These are phyloP conservation scores for Spialia ferax DNA, from an alignment of 2,888 invertebrate species.

Conservation along the genomic window DNA sequence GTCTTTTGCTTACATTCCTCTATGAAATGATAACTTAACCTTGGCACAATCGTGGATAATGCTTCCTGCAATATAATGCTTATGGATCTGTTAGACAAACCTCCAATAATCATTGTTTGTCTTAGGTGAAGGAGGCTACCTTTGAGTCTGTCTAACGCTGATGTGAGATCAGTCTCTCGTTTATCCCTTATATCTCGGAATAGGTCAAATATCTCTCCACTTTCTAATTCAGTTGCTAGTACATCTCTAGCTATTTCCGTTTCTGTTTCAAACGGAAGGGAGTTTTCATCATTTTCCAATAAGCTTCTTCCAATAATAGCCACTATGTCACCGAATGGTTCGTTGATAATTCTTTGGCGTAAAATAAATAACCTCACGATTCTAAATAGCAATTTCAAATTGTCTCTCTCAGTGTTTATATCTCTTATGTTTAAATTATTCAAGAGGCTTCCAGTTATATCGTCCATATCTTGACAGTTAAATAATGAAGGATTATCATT, in stretches of 20 bases:
- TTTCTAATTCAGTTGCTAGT: background rate
- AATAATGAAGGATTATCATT: background rate
- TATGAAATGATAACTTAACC: background rate
- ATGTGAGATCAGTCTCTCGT: background rate
- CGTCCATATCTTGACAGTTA: background rate
- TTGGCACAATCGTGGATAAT: background rate
- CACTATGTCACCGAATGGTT: constrained; percentile 5
- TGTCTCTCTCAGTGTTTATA: background rate
- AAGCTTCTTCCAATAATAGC: background rate
- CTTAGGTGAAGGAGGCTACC: background rate
- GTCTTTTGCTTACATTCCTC: constrained; percentile 20
- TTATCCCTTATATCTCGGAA: background rate
- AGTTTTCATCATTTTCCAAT: background rate
- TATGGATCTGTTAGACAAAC: background rate
- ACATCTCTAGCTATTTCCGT: background rate
- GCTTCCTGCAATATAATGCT: background rate
- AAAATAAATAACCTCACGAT: constrained; percentile 2
- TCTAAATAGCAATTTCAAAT: constrained; percentile 12
- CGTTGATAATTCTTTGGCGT: background rate
- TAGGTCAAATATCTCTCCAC: background rate
- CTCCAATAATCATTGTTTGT: background rate
- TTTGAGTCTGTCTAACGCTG: background rate
- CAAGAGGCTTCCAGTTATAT: background rate
- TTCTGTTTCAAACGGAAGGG: background rate
- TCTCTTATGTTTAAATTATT: background rate